These are phyloP conservation scores for Mesembrinibis cayennensis DNA, from an alignment of 2,113 vertebrate genomes.

Conservation along the genomic window DNA sequence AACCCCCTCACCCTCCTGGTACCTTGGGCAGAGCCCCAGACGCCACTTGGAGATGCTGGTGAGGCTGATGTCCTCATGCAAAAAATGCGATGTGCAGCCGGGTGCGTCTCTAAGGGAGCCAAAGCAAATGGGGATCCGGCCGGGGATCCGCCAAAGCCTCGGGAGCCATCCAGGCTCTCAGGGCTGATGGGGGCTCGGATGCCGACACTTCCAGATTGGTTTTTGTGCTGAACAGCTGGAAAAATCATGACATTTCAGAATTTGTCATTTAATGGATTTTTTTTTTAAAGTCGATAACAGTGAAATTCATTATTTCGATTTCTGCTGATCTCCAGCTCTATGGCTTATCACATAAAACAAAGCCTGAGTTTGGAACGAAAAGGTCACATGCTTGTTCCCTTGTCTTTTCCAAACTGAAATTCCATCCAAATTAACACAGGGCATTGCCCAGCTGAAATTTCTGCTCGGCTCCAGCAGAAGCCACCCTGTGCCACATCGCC, in stretches of 20 bases:
- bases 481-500: background rate
- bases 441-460: background rate
- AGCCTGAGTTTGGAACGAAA: background rate
- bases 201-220: background rate
- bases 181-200: background rate
- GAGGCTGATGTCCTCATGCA: background rate
- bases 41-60: background rate
- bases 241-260: conserved; percentile 28
- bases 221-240: background rate
- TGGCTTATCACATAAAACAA: rapidly evolving
- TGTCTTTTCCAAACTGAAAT: background rate
- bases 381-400: background rate
- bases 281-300: background rate
- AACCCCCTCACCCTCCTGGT: background rate
- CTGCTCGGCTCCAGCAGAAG: background rate
- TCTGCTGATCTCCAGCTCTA: background rate
- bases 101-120: background rate
- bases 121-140: rapidly evolving
- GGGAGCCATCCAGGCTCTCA: background rate
- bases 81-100: background rate
- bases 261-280: background rate
- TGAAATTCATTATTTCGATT: background rate
- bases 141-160: rapidly evolving
- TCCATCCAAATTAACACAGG: background rate
- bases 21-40: background rate